Percentiles rank a stretch among this genome's conserved stretches.
Conservation (phyloP, 2,797 vertebrate genomes). For the Thalassophryne amazonica region DNA sequence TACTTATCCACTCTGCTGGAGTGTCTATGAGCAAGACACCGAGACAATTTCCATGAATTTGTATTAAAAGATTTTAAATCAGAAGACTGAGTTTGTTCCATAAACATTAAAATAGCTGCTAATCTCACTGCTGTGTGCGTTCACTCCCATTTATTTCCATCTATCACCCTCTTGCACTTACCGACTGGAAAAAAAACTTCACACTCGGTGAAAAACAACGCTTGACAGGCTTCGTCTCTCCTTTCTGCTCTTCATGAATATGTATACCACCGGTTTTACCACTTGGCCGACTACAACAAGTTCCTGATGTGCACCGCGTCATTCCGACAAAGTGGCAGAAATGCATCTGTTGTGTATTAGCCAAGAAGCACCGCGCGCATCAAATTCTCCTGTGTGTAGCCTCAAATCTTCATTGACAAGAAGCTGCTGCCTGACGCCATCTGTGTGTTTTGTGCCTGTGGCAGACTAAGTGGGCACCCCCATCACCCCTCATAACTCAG, state of each 20-base stretch:
- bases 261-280: constrained; percentile 9
- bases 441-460: not conserved
- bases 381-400: not conserved
- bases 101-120: not conserved
- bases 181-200: not conserved
- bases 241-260: constrained; percentile 17
- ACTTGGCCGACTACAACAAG: not conserved
- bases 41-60: no score
- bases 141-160: not conserved
- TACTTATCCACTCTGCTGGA: not conserved
- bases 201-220: not conserved
- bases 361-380: not conserved
- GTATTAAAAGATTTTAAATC: not conserved
- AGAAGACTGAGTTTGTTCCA: not conserved
- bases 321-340: constrained; percentile 8
- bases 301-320: not conserved
- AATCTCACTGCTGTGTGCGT: not conserved
- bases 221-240: not conserved
- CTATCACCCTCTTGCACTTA: not conserved
- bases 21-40: no score
- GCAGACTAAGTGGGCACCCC: not conserved
- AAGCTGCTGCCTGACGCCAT: not conserved
- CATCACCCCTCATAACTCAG: not conserved
- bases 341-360: constrained; percentile 4
- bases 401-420: not conserved